Conservation (phyloP, 2,113 vertebrate genomes). For the Capreolus pygargus region DNA sequence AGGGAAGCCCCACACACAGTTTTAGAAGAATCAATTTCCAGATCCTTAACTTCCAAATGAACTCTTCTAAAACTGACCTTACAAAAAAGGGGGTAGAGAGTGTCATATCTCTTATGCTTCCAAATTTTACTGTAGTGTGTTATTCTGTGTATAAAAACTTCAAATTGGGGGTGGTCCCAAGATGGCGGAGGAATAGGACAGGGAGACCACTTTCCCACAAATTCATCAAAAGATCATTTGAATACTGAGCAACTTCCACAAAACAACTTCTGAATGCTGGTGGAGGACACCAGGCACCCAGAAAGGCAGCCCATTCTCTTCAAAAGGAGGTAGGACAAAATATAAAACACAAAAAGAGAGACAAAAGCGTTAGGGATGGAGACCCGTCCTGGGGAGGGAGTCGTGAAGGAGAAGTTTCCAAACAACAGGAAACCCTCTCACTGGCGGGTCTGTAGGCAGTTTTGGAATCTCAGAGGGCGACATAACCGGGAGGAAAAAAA, state of each 20-base stretch:
- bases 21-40: neutral
- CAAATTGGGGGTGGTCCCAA: neutral
- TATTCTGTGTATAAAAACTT: neutral
- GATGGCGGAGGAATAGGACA: neutral
- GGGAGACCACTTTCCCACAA: neutral
- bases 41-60: neutral
- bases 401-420: neutral
- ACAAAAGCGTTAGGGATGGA: neutral
- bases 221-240: neutral
- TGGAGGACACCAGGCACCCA: neutral
- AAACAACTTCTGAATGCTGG: neutral
- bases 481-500: neutral
- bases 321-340: neutral
- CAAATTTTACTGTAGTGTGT: neutral
- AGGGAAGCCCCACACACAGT: neutral
- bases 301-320: neutral
- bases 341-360: neutral
- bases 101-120: neutral
- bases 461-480: neutral
- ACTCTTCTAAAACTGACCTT: neutral
- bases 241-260: neutral
- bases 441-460: neutral
- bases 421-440: neutral
- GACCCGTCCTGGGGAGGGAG: neutral
- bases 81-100: neutral